Evolutionary conservation across 2,888 invertebrate genomes (phyloP).

Genomic region (Timandra comae): DNA sequence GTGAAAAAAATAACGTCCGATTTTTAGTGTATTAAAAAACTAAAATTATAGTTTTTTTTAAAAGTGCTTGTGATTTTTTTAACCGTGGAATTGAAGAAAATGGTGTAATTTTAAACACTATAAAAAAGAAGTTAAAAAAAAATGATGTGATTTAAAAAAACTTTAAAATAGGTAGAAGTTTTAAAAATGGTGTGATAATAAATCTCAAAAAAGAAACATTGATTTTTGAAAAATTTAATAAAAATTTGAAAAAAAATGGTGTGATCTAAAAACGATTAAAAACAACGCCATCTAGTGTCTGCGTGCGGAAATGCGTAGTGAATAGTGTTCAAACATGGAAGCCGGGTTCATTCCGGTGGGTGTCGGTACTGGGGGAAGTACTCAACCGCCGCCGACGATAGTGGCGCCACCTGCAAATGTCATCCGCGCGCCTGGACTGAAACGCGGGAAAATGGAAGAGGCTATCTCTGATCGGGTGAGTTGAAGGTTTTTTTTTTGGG

Average conservation of each 20-base stretch:
- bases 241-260: conserved; percentile 18
- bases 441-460: conserved; percentile 87
- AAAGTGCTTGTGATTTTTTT: no score
- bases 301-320: conserved; percentile 41
- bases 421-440: conserved; percentile 85
- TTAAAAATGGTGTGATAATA: conserved; percentile 8
- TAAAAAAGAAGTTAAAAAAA: not conserved
- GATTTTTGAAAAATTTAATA: no score
- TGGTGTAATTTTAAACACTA: not conserved
- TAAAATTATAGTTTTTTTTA: no score
- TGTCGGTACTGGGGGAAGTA: conserved; percentile 32
- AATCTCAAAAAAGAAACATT: no score
- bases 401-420: conserved; percentile 79
- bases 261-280: conserved; percentile 13
- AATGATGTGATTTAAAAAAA: conserved; percentile 13
- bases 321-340: conserved; percentile 44
- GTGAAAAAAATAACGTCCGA: no score
- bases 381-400: conserved; percentile 40
- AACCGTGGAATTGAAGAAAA: no score
- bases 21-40: no score
- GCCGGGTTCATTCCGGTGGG: conserved; percentile 68
- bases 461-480: conserved; percentile 87
- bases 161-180: conserved; percentile 24
- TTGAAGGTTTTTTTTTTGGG: no score
- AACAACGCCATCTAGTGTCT: conserved; percentile 50